Evolutionary conservation across 2,797 vertebrate species (phyloP), one percentile per base, ranked within the genome.

Genomic region (Myoxocephalus aenaeus): DNA sequence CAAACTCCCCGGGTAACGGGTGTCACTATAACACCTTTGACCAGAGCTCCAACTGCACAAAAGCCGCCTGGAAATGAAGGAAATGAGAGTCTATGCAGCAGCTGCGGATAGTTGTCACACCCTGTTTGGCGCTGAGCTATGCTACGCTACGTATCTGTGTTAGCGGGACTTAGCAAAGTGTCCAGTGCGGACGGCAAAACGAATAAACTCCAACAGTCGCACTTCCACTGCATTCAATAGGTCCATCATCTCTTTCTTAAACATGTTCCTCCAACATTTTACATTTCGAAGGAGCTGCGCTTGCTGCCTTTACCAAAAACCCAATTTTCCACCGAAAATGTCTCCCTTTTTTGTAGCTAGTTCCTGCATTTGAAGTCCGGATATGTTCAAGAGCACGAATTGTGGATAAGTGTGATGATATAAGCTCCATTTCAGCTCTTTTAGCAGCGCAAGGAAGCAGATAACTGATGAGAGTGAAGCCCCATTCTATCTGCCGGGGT

Each of bases 391-490:
- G 70, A 61, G 74, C 51, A 72, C 75, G 83, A 89, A 86, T 76
- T 75, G 32, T 11, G 70, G 78, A 71, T 46, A 50, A 38, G 50
- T 77, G 54, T 54, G 65, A 80, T 82, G 65, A 80, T 83, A 80
- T 44, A 22, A 80, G 79, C 79, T 90, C 72, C 29, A 66, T 71
- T 87, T 82, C 18, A 0, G 36, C 65, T 84, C 68, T 81, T 80
- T 77, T 46, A 85, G 70, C 59, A 42, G 78, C 32, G 7, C 75
- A 68, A 44, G 73, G 54, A 68, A 77, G 69, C 27, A 76, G 88
- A 90, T 93, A 93, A 90, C 75, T 64, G 86, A 87, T 79, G 86
- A 84, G 87, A 90, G 82, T 3, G 67, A 83, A 86, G 61, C 81
- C 54, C 51, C 25, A 10, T 76, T 88, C 84, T 89, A 73, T 83